Conservation (phyloP, 2,113 vertebrate species). For the Sphaerodactylus townsendi region DNA sequence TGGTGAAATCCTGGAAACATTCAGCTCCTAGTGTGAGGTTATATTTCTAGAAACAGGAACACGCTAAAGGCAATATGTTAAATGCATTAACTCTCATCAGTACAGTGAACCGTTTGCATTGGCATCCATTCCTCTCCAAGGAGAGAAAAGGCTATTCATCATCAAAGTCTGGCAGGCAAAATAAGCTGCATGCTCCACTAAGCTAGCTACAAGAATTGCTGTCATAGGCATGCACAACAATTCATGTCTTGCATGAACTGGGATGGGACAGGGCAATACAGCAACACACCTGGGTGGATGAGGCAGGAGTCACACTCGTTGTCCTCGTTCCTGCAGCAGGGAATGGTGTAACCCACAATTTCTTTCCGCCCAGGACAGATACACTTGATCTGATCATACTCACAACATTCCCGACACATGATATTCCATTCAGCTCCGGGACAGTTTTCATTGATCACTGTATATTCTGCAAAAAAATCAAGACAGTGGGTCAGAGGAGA, state of each 20-base stretch:
- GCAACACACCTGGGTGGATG: slow-evolving; percentile 88
- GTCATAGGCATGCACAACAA: not conserved
- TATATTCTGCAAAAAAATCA: slow-evolving; percentile 81
- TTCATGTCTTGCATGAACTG: not conserved
- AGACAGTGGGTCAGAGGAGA: slow-evolving; percentile 4
- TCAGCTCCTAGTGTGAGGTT: not conserved
- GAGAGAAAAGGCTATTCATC: not conserved
- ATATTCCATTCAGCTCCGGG: slow-evolving; percentile 95
- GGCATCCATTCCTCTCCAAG: not conserved
- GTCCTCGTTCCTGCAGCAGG: slow-evolving; percentile 93
- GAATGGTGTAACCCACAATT: slow-evolving; percentile 93
- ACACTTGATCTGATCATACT: slow-evolving; percentile 92
- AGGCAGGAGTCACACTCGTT: slow-evolving; percentile 96
- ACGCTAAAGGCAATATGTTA: not conserved
- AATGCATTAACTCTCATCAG: slow-evolving; percentile 26
- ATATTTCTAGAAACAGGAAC: not conserved
- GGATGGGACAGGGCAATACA: not conserved
- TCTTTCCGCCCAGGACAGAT: slow-evolving; percentile 88
- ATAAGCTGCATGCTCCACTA: not conserved
- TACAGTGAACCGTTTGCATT: not conserved
- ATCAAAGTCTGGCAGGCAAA: not conserved
- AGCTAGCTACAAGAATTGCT: not conserved
- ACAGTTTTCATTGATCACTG: slow-evolving; percentile 88
- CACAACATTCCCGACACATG: slow-evolving; percentile 95
- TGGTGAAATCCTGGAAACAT: not conserved